These are phyloP conservation scores for Lycopodina hypogea DNA, from an alignment of 37 sponge, comb jelly and placozoan species.

Conservation along the genomic window DNA sequence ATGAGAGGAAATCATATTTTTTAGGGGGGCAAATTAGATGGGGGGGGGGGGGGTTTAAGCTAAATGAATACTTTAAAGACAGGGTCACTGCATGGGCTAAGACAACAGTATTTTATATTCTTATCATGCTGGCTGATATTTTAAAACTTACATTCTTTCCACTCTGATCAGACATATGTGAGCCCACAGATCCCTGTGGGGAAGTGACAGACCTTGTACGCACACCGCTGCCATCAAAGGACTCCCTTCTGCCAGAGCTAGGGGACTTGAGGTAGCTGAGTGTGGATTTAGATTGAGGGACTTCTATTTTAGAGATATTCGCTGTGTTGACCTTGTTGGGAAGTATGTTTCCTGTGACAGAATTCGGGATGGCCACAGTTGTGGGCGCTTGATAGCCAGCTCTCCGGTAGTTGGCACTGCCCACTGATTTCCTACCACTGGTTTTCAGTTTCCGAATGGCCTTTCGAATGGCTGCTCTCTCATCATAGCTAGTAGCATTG, in stretches of 20 bases:
- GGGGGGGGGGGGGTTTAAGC: too few species aligned
- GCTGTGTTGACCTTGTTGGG: constrained; percentile 29
- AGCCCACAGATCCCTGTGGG: constrained; percentile 18
- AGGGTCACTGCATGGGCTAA: too few species aligned
- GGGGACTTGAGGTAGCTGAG: constrained; percentile 37
- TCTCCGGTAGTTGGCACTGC: constrained; percentile 50
- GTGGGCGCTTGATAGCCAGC: constrained; percentile 67
- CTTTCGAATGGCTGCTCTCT: constrained; percentile 53
- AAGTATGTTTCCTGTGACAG: constrained; percentile 59
- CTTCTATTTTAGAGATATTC: constrained; percentile 16
- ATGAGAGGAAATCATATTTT: too few species aligned
- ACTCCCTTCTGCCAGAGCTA: background rate
- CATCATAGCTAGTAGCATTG: constrained; percentile 59
- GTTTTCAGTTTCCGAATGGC: constrained; percentile 61
- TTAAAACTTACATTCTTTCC: background rate
- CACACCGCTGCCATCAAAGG: background rate
- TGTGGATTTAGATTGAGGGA: constrained; percentile 5
- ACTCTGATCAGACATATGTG: background rate
- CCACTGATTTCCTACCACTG: constrained; percentile 11
- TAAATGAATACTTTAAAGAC: too few species aligned
- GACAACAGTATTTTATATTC: too few species aligned
- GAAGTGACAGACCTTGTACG: background rate
- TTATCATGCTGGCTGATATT: too few species aligned
- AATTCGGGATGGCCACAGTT: constrained; percentile 52
- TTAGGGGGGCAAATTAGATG: too few species aligned